phyloP scores from a whole-genome alignment of 2,888 invertebrate genomes.

The Drosophila histrio region DNA sequence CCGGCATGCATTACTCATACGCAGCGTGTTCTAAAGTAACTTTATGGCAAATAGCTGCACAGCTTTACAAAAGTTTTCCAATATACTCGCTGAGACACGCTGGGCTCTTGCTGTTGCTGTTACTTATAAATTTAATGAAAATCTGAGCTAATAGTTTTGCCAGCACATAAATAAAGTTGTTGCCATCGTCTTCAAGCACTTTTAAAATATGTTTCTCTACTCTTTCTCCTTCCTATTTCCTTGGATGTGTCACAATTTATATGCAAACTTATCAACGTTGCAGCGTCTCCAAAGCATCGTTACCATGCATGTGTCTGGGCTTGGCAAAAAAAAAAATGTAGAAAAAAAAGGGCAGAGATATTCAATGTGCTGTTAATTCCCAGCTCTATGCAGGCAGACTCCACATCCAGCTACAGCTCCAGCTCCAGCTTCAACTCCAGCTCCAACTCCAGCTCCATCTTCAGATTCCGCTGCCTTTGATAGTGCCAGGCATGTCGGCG shows the following conservation, averaged over 20 bases:
- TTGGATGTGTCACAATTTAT: conserved; percentile 75
- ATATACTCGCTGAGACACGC: conserved; percentile 32
- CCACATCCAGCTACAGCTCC: conserved; percentile 22
- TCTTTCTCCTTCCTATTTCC: not conserved
- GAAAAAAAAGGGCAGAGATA: conserved; percentile 14
- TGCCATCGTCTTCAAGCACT: conserved; percentile 16
- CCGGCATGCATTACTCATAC: conserved; percentile 78
- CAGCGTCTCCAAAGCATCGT: conserved; percentile 73
- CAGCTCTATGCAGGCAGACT: conserved; percentile 53
- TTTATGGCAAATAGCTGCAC: conserved; percentile 53
- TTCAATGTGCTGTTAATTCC: conserved; percentile 76
- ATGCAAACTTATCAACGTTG: conserved; percentile 80
- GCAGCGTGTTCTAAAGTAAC: conserved; percentile 54
- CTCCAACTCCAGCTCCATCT: not conserved
- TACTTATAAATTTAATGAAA: conserved; percentile 76
- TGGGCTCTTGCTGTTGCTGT: conserved; percentile 1
- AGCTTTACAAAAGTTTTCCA: conserved; percentile 66
- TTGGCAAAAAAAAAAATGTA: conserved; percentile 7
- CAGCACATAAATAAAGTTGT: conserved; percentile 67
- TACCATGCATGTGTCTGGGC: conserved; percentile 62
- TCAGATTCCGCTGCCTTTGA: conserved; percentile 21
- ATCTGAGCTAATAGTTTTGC: conserved; percentile 74
- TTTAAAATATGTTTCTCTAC: conserved; percentile 30
- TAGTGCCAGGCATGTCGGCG: conserved; percentile 40
- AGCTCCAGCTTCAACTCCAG: not conserved